Evolutionary conservation across 2,113 vertebrate genomes (phyloP), one percentile per base, ranked within the genome.

Genomic region (Monopterus albus): DNA sequence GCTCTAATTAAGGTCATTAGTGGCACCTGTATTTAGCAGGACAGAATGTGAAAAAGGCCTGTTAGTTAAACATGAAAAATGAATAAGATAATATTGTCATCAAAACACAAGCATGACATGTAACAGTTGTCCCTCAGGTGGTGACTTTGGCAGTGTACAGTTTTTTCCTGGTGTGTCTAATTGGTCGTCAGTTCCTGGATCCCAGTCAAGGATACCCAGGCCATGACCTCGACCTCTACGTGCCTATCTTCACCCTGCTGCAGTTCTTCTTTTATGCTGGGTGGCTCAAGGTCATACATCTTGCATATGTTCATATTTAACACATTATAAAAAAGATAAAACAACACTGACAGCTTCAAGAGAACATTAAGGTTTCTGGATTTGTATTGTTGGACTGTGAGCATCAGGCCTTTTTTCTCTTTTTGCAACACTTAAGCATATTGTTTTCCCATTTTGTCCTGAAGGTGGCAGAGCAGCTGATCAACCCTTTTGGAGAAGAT

Each of bases 261-360:
- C 97, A 98, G 89, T 97, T 98, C 90, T 98, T 98, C 88, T 98
- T 98, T 88, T 98, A 98, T 0, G 95, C 93, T 0, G 96, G 97
- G 8, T 98, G 96, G 97, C 95, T 98, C 46, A 98, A 98, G 96
- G 97, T 96, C 58, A 81, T 5, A 31, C 5, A 5, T 5, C 5
- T 6, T 5, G 5, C 29, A 31, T 31, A 7, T 31, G 5, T 31
- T 31, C 29, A 31, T 5, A 31, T 31, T 6, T 31, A n/a, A n/a
- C n/a, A n/a, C n/a, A n/a, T 5, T 6, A 7, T 7, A 31, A 1
- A 31, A 31, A 31, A 6, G 29, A 31, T 6, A 31, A 31, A 31
- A 31, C 29, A 31, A 7, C n/a, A n/a, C n/a, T n/a, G n/a, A n/a
- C n/a, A n/a, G n/a, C n/a, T n/a, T n/a, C n/a, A n/a, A n/a, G n/a